phyloP scores from a whole-genome alignment of 2,113 vertebrate genomes.

The Mirza zaza region DNA sequence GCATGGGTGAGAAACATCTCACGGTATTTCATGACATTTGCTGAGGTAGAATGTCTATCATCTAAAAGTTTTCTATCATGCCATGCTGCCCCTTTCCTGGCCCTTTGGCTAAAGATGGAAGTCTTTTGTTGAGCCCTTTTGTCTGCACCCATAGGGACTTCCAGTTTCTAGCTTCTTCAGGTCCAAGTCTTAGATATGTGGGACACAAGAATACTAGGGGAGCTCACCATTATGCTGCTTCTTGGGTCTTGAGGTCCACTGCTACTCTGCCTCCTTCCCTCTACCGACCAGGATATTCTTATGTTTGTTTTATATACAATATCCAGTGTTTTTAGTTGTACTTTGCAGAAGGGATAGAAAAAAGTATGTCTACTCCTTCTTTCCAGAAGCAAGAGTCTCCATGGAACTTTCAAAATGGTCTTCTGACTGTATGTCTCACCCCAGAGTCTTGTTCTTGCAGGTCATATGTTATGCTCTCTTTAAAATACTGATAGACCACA shows the following conservation, averaged over 20 bases:
- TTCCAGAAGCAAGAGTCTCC: not conserved
- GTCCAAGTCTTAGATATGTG: not conserved
- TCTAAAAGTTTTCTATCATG: not conserved
- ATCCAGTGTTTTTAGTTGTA: not conserved
- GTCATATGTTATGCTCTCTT: not conserved
- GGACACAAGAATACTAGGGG: too few relatives aligned
- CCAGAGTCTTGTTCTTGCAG: not conserved
- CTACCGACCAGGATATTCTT: not conserved
- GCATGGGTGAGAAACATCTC: not conserved
- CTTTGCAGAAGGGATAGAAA: not conserved
- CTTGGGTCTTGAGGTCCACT: not conserved
- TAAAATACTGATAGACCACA: not conserved
- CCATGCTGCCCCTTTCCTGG: not conserved
- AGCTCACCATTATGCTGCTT: not conserved
- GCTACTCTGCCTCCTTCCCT: not conserved
- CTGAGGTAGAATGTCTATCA: not conserved
- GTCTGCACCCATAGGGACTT: not conserved
- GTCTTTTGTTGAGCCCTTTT: not conserved
- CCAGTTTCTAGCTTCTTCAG: not conserved
- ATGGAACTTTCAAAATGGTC: not conserved
- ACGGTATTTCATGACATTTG: not conserved
- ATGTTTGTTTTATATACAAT: not conserved
- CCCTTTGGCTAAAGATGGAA: not conserved
- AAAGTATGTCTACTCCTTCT: not conserved
- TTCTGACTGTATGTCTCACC: not conserved